Evolutionary conservation across 2,797 vertebrate genomes (phyloP), one percentile per base, ranked within the genome.

Genomic region (Aplochiton taeniatus): DNA sequence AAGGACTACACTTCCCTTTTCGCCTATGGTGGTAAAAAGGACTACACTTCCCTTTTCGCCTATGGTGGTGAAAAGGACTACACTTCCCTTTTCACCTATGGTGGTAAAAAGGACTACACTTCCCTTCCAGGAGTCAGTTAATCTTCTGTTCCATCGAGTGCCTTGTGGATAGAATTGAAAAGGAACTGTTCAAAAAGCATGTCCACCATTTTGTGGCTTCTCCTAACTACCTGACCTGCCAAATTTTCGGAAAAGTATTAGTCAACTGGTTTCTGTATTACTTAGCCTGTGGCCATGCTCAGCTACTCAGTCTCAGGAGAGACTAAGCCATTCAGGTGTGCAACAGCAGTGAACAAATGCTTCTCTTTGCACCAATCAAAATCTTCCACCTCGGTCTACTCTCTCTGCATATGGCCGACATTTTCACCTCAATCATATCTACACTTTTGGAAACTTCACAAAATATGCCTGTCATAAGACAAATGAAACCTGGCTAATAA

Each of bases 301-400:
- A 6, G 31, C 14, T 41, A 62, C 70, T 4, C 62, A 63, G 68
- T 48, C 85, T 83, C 87, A 90, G 84, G 88, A 90, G 87, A 92
- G 84, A 81, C n/a, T 58, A 75, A 73, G 81, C 83, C 86, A 85
- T 90, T 90, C 86, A 89, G 83, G 81, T 87, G 81, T 82, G 85
- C 87, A 80, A 89, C 89, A 88, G 90, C 89, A 88, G 86, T 81
- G 77, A 89, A 91, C 88, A 88, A 90, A 90, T 78, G 76, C 88
- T 76, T 65, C 69, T 52, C 81, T 74, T 79, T 82, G 90, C 80
- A 86, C 92, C 92, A 91, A 90, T 91, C 91, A 92, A 86, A 81
- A 81, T 50, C 85, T 47, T 87, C 87, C 88, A 92, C 87, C 89
- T 92, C 85, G 82, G 82, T 83, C 79, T 81, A 81, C 75, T 66